Percentiles rank a stretch among this genome's conserved stretches.
Conservation (phyloP, 2,797 vertebrate genomes). For the Tiaroga cobitis region DNA sequence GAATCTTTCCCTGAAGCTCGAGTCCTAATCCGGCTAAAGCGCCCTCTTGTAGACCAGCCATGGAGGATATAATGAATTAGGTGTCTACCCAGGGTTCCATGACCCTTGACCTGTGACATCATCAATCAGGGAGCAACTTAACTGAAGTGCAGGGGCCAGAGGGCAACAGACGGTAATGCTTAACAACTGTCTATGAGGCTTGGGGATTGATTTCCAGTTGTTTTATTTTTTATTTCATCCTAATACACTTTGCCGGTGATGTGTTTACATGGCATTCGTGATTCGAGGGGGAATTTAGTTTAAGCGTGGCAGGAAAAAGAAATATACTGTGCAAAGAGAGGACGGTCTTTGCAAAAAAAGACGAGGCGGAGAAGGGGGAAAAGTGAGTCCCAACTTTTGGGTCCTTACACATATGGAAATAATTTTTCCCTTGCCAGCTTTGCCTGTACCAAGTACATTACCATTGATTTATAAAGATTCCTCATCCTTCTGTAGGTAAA, state of each 20-base stretch:
- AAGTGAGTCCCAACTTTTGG: conserved; percentile 55
- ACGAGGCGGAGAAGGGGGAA: conserved; percentile 59
- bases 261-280: conserved; percentile 77
- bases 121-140: conserved; percentile 92
- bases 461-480: conserved; percentile 50
- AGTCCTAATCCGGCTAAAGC: conserved; percentile 84
- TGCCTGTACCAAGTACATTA: conserved; percentile 59
- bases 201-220: conserved; percentile 76
- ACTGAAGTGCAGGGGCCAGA: conserved; percentile 78
- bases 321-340: conserved; percentile 70
- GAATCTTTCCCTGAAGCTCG: conserved; percentile 87
- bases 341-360: conserved; percentile 58
- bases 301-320: conserved; percentile 66
- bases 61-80: conserved; percentile 98
- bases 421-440: conserved; percentile 68
- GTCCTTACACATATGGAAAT: conserved; percentile 79
- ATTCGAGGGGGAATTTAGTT: conserved; percentile 80
- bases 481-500: conserved; percentile 5
- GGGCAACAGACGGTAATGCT: conserved; percentile 79
- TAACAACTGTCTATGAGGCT: conserved; percentile 71
- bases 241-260: conserved; percentile 69
- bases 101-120: conserved; percentile 90
- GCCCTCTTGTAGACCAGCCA: conserved; percentile 85
- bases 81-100: conserved; percentile 89
- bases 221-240: conserved; percentile 78